Evolutionary conservation across 1,140 invertebrate genomes (phyloP), one percentile per base, ranked within the genome.

Genomic region (Megalonaias nervosa): DNA sequence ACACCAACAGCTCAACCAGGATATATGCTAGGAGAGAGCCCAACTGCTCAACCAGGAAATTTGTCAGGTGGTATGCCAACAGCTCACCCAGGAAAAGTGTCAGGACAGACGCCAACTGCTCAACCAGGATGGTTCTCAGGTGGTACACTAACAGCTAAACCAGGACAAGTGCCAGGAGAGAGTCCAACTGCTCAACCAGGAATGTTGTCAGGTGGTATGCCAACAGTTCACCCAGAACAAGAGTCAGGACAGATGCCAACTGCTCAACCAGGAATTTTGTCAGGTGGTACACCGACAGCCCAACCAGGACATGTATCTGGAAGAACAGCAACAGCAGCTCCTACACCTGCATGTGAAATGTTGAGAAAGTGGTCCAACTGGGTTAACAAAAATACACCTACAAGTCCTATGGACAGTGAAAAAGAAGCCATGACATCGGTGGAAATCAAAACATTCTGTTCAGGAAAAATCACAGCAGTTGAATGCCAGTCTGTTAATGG

Each of bases 301-400:
- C 55, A n/a, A 14, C 21, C 14, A 65, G 71, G 60, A 13, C 23
- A 14, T 67, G 67, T 26, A 59, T 58, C 62, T 23, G 19, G 31
- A 16, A 15, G 55, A n/a, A 60, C 65, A 31, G 38, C 72, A 38
- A 61, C 77, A 73, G 64, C n/a, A 23, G 16, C 21, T 26, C 48
- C 21, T 48, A 48, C 2, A 23, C 57, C 57, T 21, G 5, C 38
- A 2, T 48, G 38, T 48, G 38, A 48, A 48, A 48, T 12, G 11
- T 6, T 11, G 38, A 48, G 38, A 48, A 48, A 81, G 67, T 80
- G 77, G 80, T 74, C 71, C 11, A 56, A 67, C 1, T 84, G 80
- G 80, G 66, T 79, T 11, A 82, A 84, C 38, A 67, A 71, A 55
- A 68, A 82, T 60, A 67, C 70, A 21, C 82, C 80, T 11, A 59